Evolutionary conservation across 1,140 invertebrate species (phyloP).

Genomic region (Dreissena rostriformis): DNA sequence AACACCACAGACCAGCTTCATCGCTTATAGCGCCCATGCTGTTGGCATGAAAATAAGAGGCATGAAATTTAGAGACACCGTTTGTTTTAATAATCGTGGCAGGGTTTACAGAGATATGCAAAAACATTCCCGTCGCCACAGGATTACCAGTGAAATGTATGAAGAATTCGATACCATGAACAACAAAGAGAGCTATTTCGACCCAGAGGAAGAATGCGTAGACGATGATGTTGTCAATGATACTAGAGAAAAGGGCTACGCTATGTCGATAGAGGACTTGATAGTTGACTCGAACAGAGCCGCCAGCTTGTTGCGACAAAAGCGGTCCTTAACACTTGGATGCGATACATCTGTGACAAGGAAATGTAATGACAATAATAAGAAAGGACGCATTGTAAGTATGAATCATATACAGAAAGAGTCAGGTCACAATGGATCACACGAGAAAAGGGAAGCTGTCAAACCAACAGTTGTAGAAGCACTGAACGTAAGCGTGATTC

Average conservation of each 20-base stretch:
- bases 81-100: no score
- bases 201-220: slow-evolving; percentile 39
- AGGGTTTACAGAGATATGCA: no score
- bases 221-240: slow-evolving; percentile 18
- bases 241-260: background rate
- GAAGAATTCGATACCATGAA: slow-evolving; percentile 21
- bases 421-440: background rate
- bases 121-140: background rate
- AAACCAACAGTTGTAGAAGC: background rate
- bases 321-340: background rate
- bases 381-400: slow-evolving; percentile 11
- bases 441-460: background rate
- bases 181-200: background rate
- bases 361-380: background rate
- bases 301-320: background rate
- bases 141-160: slow-evolving; percentile 11
- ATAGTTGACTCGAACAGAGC: slow-evolving; percentile 31
- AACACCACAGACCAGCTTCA: slow-evolving; percentile 7
- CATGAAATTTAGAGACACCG: no score
- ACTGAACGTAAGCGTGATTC: slow-evolving; percentile 21
- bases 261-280: slow-evolving; percentile 24
- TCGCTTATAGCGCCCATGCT: slow-evolving; percentile 19
- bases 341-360: background rate
- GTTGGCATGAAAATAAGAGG: slow-evolving; percentile 9
- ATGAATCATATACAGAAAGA: background rate